Evolutionary conservation across 2,888 invertebrate species (phyloP).

Genomic region (Masnerella sp.): DNA sequence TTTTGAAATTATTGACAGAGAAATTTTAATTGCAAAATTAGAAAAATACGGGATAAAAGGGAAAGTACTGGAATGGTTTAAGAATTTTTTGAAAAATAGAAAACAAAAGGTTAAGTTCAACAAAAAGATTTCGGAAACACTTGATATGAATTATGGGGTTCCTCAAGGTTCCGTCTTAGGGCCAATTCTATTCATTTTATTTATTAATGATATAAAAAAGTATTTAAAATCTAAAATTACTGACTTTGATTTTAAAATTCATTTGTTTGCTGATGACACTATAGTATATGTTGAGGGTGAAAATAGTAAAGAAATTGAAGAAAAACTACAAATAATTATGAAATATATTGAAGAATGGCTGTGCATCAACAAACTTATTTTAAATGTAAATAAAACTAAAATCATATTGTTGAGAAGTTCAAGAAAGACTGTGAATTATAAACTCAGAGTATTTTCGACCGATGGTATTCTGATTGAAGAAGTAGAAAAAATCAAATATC

Average conservation of each 20-base stretch:
- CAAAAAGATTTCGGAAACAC: too few relatives aligned
- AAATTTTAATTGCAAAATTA: too few relatives aligned
- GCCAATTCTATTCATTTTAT: too few relatives aligned
- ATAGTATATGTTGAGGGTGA: constrained; percentile 4
- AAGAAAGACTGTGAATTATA: background rate
- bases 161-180: too few relatives aligned
- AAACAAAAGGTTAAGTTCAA: too few relatives aligned
- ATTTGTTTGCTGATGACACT: constrained; percentile 19
- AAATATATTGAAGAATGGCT: constrained; percentile 2
- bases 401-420: constrained; percentile 5
- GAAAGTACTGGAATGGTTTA: too few relatives aligned
- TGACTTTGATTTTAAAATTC: constrained; percentile 9
- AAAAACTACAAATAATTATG: constrained; percentile 1
- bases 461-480: background rate
- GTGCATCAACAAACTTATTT: constrained; percentile 1
- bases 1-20: too few relatives aligned
- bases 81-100: too few relatives aligned
- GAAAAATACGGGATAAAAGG: too few relatives aligned
- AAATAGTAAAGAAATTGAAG: background rate
- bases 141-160: too few relatives aligned
- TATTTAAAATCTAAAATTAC: background rate
- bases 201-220: background rate
- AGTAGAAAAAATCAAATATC: constrained; percentile 4
- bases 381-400: constrained; percentile 16
- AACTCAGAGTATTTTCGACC: background rate